Conservation (phyloP, 2,113 vertebrate species). For the Equus przewalskii region DNA sequence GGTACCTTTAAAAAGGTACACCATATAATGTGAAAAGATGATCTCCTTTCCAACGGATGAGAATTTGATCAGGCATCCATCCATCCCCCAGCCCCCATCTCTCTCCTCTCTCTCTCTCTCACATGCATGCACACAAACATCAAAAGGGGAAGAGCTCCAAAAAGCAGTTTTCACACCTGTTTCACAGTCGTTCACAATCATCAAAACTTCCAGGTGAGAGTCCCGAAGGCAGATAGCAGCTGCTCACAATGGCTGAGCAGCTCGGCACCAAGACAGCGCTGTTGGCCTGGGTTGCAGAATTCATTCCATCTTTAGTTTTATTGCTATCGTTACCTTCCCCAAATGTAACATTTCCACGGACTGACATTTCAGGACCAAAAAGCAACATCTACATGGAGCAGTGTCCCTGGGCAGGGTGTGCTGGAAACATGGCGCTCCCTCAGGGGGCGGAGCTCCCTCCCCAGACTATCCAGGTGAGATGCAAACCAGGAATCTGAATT, state of each 20-base stretch:
- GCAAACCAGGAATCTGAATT: not conserved
- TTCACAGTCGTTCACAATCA: not conserved
- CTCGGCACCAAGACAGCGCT: rapidly evolving
- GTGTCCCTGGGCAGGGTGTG: not conserved
- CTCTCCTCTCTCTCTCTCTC: not conserved
- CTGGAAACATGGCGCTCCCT: not conserved
- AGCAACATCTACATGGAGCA: not conserved
- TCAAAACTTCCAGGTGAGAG: not conserved
- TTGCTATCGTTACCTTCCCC: not conserved
- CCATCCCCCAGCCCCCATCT: not conserved
- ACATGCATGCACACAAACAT: not conserved
- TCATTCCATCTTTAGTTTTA: not conserved
- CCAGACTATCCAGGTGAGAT: not conserved
- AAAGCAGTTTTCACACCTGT: not conserved
- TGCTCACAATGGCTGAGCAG: not conserved
- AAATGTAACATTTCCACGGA: not conserved
- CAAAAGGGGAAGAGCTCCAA: not conserved
- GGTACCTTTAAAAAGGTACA: conserved; percentile 22
- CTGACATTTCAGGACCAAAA: not conserved
- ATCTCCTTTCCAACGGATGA: not conserved
- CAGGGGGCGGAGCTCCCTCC: not conserved
- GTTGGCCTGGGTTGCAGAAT: not conserved
- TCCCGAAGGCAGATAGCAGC: not conserved
- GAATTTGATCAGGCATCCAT: not conserved
- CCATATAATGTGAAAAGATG: not conserved